Base-by-base conservation (phyloP, 2,797 vertebrate species). In the Cheirogaleus major region DNA sequence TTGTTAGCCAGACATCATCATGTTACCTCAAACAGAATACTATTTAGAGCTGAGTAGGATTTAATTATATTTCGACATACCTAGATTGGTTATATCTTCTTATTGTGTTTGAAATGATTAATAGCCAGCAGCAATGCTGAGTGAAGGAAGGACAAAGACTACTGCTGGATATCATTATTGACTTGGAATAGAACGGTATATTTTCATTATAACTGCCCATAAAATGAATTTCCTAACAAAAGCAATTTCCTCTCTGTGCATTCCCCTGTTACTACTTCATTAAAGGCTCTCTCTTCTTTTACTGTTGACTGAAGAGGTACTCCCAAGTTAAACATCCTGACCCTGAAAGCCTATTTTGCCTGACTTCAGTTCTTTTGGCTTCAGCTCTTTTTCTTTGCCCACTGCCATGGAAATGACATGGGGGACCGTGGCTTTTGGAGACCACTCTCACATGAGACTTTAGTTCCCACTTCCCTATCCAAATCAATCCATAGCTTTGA, bases 61-160 rank as follows among this genome's bases (percentile, higher is more conserved):
- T 97, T 94, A 93, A 93, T 94, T 98, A 94, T 79, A 94, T 95
- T 97, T 96, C 86, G 61, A 2, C 73, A 41, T 81, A 75, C 63
- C 32, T 55, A 32, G 43, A 82, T 82, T 84, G 75, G 59, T 86
- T 91, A n/a, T 95, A 94, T 84, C 89, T 89, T 93, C 87, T 95
- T 73, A 91, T 55, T 94, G 81, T 86, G 65, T 95, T 89, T 70
- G 38, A 94, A 95, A 75, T 96, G 95, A 96, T 97, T 94, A 97
- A 96, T 93, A 94, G 91, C 86, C 78, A 88, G 55, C 67, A 96
- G 93, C 83, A 87, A 50, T 73, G 30, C 73, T 89, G 87, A 82
- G 75, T 79, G 67, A 95, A 81, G 25, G 75, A 22, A 91, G 10
- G 48, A 79, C 84, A 95, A 92, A 95, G 59, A 79, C 18, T 6